A percentile compares a stretch with the other conserved stretches of the same genome.
Conservation (phyloP, 2,888 invertebrate species). For the Lycaena phlaeas region DNA sequence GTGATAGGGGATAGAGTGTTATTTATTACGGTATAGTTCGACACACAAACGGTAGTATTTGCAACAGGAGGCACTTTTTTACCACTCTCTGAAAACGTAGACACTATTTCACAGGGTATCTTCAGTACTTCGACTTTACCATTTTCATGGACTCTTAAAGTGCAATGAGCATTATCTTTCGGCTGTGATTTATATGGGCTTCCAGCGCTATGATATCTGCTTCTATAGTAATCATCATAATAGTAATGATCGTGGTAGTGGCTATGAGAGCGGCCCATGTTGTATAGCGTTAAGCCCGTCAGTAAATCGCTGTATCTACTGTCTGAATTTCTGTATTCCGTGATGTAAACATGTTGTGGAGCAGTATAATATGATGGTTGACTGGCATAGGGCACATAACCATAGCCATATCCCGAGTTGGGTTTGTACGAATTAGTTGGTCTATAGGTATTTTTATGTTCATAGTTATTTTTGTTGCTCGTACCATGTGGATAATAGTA, state of each 20-base stretch:
- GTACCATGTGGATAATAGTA: conserved; percentile 6
- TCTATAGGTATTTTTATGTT: conserved; percentile 1
- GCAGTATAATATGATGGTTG: conserved; percentile 35
- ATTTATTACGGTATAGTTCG: conserved; percentile 33
- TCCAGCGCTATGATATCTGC: conserved; percentile 28
- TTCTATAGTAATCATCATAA: conserved; percentile 52
- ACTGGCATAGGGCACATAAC: conserved; percentile 13
- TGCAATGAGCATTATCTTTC: conserved; percentile 39
- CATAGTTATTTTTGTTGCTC: conserved; percentile 3
- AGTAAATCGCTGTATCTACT: conserved; percentile 52
- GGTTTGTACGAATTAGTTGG: conserved; percentile 21
- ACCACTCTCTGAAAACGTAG: conserved; percentile 50
- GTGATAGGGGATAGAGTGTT: conserved; percentile 17
- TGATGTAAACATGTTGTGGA: conserved; percentile 52
- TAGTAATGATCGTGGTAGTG: conserved; percentile 49
- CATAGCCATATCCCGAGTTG: conserved; percentile 15
- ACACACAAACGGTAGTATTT: conserved; percentile 39
- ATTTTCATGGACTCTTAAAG: conserved; percentile 45
- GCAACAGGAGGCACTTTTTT: conserved; percentile 21
- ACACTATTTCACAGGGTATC: conserved; percentile 62
- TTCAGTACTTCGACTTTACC: conserved; percentile 36
- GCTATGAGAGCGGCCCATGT: conserved; percentile 50
- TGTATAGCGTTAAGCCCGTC: conserved; percentile 54
- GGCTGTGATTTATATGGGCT: conserved; percentile 24
- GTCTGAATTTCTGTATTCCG: conserved; percentile 47